Base-by-base conservation (phyloP, 1,140 invertebrate species). In the Solen grandis region DNA sequence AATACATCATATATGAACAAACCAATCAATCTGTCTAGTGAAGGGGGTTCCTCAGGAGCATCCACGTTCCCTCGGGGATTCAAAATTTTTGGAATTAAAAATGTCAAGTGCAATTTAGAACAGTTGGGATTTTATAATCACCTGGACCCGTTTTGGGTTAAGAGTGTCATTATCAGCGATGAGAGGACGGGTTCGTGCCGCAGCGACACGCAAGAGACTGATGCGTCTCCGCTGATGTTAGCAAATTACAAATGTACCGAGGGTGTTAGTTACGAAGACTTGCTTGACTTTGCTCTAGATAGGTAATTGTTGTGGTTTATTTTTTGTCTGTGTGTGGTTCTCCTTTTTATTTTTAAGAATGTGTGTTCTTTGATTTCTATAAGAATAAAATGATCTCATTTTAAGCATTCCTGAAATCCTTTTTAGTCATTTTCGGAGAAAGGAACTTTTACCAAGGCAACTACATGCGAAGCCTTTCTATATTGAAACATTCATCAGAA, bases 261-360 rank as follows among this genome's bases (percentile, higher is more conserved):
- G 90, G 96, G 97, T 85, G 97, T 98, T 0, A 97, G 96, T 66
- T 98, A 97, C 87, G 97, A 98, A 92, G 97, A 98, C 93, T 92
- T 98, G 52, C 92, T 98, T 33, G 97, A 98, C 87, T 98, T 98
- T 92, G 96, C 97, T 5, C 95, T 96, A 88, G 95, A 96, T 85
- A 90, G 87, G 86, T 90, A 90, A 88, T 78, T 76, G 65, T 77
- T 81, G 69, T 84, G 60, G 76, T 80, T 55, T 63, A 63, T 55
- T 84, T 83, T 78, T 72, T 78, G 59, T 83, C n/a, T 81, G 27
- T 75, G 41, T 62, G 55, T 38, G 38, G 2, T 29, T 38, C 27
- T 62, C 60, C 31, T 68, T 46, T 46, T 68, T 41, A 22, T 10
- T 41, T 68, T 5, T n/a, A n/a, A n/a, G n/a, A n/a, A n/a, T n/a